These are phyloP conservation scores for Apotomis turbidana DNA, from an alignment of 2,888 invertebrate genomes.

Conservation along the genomic window DNA sequence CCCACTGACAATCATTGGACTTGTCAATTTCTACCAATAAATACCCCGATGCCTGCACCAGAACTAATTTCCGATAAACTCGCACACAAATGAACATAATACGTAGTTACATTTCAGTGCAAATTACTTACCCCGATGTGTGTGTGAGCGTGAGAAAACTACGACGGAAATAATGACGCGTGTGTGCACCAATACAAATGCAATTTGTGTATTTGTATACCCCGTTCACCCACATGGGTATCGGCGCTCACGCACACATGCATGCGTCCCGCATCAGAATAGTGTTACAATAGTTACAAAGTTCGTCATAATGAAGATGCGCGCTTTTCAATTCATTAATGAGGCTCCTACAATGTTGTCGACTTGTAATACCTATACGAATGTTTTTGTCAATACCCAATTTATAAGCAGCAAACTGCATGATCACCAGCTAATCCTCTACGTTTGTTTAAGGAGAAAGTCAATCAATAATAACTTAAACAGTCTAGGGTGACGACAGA, in stretches of 20 bases:
- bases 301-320: conserved; percentile 75
- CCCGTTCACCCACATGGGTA: conserved; percentile 46
- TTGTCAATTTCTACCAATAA: conserved; percentile 76
- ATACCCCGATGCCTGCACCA: conserved; percentile 70
- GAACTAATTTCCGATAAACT: conserved; percentile 80
- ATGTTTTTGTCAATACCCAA: conserved; percentile 68
- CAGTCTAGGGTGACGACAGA: conserved; percentile 45
- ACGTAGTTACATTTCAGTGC: conserved; percentile 65
- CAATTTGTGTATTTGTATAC: conserved; percentile 59
- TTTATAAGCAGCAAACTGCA: conserved; percentile 63
- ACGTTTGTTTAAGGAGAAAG: conserved; percentile 63
- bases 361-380: conserved; percentile 60
- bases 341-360: conserved; percentile 72
- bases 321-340: conserved; percentile 77
- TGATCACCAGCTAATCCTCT: conserved; percentile 65
- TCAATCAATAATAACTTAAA: conserved; percentile 56
- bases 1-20: conserved; percentile 71
- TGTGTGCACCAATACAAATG: conserved; percentile 66
- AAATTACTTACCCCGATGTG: conserved; percentile 69
- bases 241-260: conserved; percentile 58
- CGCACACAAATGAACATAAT: conserved; percentile 61
- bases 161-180: conserved; percentile 69
- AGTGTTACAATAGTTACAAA: conserved; percentile 71
- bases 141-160: conserved; percentile 82
- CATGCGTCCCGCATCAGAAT: conserved; percentile 69